Evolutionary conservation across 2,113 vertebrate genomes (phyloP).

Genomic region (Saccopteryx bilineata): DNA sequence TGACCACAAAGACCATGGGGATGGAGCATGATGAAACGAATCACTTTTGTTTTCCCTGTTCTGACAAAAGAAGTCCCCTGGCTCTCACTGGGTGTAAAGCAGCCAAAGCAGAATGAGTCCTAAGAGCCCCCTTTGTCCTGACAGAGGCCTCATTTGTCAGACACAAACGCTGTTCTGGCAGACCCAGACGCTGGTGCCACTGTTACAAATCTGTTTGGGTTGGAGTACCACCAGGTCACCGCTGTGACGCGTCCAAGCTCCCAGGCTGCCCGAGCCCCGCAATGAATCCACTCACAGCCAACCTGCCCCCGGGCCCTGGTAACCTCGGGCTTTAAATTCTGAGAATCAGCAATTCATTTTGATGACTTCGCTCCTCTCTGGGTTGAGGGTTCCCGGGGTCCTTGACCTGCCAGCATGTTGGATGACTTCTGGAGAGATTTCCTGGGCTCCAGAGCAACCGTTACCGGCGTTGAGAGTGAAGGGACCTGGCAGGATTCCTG

Average conservation of each 20-base stretch:
- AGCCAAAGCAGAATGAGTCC: slow-evolving; percentile 75
- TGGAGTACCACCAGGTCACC: slow-evolving; percentile 72
- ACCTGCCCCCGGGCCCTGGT: slow-evolving; percentile 62
- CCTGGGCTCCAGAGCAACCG: slow-evolving; percentile 64
- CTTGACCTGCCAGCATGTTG: slow-evolving; percentile 21
- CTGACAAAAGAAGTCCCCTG: slow-evolving; percentile 76
- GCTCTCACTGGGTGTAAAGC: slow-evolving; percentile 70
- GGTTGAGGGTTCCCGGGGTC: slow-evolving; percentile 27
- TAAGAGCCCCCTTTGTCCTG: slow-evolving; percentile 75
- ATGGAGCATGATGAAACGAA: slow-evolving; percentile 48
- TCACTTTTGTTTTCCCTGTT: slow-evolving; percentile 57
- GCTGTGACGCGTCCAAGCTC: slow-evolving; percentile 55
- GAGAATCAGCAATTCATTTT: slow-evolving; percentile 83
- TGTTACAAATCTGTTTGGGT: slow-evolving; percentile 80
- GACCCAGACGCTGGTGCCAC: slow-evolving; percentile 59
- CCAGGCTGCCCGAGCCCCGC: slow-evolving; percentile 75
- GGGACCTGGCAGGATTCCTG: neutral
- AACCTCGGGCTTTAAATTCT: slow-evolving; percentile 75
- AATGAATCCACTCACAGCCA: slow-evolving; percentile 83
- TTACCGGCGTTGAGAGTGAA: slow-evolving; percentile 57
- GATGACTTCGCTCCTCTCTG: slow-evolving; percentile 77
- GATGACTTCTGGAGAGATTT: slow-evolving; percentile 68
- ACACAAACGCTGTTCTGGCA: slow-evolving; percentile 76
- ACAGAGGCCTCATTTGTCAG: slow-evolving; percentile 78
- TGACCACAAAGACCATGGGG: slow-evolving; percentile 35